Percentiles rank a stretch among this genome's conserved stretches.
These are phyloP conservation scores for Aspidiotus rigidus DNA, from an alignment of 2,888 invertebrate genomes.

Conservation along the genomic window DNA sequence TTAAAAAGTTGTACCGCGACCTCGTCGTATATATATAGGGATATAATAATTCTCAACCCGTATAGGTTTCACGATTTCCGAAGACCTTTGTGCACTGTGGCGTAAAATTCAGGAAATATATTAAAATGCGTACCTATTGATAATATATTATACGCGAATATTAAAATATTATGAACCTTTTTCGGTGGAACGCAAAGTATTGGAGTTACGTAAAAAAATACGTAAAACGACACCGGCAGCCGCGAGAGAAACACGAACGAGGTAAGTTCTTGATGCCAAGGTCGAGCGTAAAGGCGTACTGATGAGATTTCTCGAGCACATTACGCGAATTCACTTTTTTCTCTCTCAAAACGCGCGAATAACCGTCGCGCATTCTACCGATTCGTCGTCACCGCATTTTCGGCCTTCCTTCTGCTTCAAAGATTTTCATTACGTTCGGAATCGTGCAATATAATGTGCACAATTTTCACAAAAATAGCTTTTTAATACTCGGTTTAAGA, in stretches of 20 bases:
- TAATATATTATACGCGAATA: too few relatives aligned
- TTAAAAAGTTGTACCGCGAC: too few relatives aligned
- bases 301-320: neutral
- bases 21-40: too few relatives aligned
- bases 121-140: too few relatives aligned
- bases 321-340: neutral
- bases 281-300: neutral
- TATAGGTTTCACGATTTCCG: too few relatives aligned
- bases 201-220: neutral
- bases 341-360: slow-evolving; percentile 4
- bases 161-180: neutral
- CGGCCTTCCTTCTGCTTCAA: neutral
- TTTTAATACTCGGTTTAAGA: too few relatives aligned
- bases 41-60: too few relatives aligned
- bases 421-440: too few relatives aligned
- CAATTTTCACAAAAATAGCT: too few relatives aligned
- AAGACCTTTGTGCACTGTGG: too few relatives aligned
- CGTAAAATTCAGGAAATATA: too few relatives aligned
- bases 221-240: slow-evolving; percentile 11
- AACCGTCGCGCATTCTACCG: slow-evolving; percentile 8
- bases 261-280: neutral
- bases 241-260: neutral
- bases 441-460: too few relatives aligned
- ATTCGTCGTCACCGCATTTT: slow-evolving; percentile 2
- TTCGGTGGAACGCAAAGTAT: neutral